A percentile compares a stretch with the other conserved stretches of the same genome.
phyloP scores from a whole-genome alignment of 1,140 invertebrate species.

The Maniola jurtina region DNA sequence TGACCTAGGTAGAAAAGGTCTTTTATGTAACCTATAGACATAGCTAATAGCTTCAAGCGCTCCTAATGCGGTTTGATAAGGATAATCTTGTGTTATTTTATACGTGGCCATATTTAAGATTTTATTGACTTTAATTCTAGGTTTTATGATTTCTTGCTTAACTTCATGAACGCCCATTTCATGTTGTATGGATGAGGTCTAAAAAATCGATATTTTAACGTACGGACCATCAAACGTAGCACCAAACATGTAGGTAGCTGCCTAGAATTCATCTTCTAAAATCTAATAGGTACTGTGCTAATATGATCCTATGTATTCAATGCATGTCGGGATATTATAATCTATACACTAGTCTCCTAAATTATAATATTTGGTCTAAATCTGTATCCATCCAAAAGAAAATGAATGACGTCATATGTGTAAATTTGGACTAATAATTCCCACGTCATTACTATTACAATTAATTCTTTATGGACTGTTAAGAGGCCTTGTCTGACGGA shows the following conservation, averaged over 20 bases:
- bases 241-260: no score
- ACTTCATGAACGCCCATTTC: no score
- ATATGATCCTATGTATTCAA: background rate
- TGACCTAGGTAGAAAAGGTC: constrained; percentile 15
- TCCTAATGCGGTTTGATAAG: constrained; percentile 13
- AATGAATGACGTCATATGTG: constrained; percentile 58
- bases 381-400: constrained; percentile 37
- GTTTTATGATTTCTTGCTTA: background rate
- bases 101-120: background rate
- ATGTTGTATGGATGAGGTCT: no score
- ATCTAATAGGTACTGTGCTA: no score
- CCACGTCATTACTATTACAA: constrained; percentile 57
- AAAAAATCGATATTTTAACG: no score
- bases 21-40: constrained; percentile 17
- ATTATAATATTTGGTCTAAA: constrained; percentile 11
- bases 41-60: background rate
- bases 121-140: background rate
- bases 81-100: constrained; percentile 1
- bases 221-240: no score
- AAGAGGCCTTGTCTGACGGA: constrained; percentile 49
- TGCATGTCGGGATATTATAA: background rate
- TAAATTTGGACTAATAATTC: constrained; percentile 59
- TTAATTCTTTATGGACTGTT: constrained; percentile 54
- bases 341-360: constrained; percentile 4
- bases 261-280: no score